A percentile compares a stretch with the other conserved stretches of the same genome.
phyloP scores from a whole-genome alignment of 1,140 invertebrate genomes.

The Solenopsis invicta region DNA sequence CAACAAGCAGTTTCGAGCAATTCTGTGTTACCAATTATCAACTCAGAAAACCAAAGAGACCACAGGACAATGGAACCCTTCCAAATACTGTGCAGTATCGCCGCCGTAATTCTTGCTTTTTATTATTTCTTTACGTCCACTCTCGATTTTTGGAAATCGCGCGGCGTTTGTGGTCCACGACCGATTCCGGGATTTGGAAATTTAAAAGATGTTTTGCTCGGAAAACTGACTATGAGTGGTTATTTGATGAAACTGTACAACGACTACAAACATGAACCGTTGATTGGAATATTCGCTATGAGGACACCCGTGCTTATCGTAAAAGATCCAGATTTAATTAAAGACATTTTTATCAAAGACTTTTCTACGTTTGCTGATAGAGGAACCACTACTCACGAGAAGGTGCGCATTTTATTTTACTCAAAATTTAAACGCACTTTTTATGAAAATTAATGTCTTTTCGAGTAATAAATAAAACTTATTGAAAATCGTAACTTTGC shows the following conservation, averaged over 20 bases:
- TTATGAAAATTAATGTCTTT: neutral
- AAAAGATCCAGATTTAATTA: conserved; percentile 85
- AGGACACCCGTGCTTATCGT: conserved; percentile 81
- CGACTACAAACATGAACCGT: conserved; percentile 78
- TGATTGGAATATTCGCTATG: conserved; percentile 85
- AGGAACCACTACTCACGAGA: conserved; percentile 57
- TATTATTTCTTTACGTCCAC: conserved; percentile 72
- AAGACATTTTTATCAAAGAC: conserved; percentile 86
- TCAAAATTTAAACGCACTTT: neutral
- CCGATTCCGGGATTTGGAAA: conserved; percentile 81
- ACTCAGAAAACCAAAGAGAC: neutral
- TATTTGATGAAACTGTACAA: conserved; percentile 69
- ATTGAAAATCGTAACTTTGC: neutral
- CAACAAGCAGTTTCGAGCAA: too few relatives aligned
- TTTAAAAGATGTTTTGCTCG: conserved; percentile 71
- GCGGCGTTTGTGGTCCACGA: conserved; percentile 75
- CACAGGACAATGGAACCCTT: neutral
- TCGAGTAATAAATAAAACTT: neutral
- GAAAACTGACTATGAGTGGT: conserved; percentile 55
- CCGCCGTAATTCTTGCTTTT: neutral
- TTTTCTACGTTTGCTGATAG: conserved; percentile 85
- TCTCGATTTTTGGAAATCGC: conserved; percentile 82
- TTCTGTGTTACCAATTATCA: too few relatives aligned
- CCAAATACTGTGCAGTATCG: conserved; percentile 77
- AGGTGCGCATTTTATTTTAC: neutral